phyloP scores from a whole-genome alignment of 2,797 vertebrate genomes.

The Hylomyscus alleni region DNA sequence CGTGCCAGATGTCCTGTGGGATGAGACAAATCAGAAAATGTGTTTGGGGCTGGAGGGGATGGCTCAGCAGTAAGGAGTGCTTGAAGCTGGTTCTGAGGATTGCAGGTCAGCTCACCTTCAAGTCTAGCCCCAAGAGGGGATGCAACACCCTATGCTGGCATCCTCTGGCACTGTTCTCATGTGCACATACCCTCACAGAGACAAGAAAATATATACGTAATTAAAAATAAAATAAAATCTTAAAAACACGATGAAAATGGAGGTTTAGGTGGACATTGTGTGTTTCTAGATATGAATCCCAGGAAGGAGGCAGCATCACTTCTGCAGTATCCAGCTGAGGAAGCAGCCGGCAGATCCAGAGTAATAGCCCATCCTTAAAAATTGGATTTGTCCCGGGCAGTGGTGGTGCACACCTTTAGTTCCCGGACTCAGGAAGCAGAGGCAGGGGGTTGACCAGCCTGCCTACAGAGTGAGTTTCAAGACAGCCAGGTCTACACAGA shows the following conservation, averaged over 20 bases:
- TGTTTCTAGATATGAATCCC: background rate
- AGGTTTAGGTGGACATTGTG: no score
- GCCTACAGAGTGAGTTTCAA: background rate
- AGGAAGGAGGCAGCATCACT: background rate
- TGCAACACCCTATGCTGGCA: background rate
- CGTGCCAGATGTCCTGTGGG: slow-evolving; percentile 13
- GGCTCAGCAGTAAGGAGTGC: background rate
- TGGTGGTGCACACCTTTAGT: background rate
- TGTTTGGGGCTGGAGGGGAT: background rate
- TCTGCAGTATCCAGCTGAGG: background rate
- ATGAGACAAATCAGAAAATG: background rate
- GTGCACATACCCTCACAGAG: background rate
- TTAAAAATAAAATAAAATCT: background rate
- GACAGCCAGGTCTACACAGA: background rate
- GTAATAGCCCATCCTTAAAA: background rate
- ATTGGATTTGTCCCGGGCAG: background rate
- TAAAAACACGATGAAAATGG: background rate
- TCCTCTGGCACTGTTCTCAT: background rate
- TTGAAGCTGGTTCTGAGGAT: background rate
- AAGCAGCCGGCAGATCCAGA: background rate
- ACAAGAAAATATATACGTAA: background rate
- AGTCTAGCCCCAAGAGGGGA: background rate
- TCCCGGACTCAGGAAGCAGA: background rate
- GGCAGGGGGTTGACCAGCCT: background rate
- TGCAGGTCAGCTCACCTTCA: background rate